phyloP scores from a whole-genome alignment of 2,797 vertebrate species.

The Tadarida brasiliensis region DNA sequence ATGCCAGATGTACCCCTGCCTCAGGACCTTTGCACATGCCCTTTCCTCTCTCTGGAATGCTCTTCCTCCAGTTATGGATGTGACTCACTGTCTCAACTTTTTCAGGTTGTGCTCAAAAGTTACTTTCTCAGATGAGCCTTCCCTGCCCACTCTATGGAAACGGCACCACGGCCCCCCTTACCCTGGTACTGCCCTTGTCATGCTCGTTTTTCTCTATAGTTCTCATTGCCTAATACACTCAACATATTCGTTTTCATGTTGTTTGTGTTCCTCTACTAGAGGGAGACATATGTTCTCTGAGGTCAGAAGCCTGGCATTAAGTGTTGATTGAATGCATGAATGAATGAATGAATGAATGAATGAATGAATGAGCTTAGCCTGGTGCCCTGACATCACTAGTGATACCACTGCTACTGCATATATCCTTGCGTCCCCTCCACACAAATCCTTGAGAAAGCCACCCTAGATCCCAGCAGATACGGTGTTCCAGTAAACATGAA shows the following conservation, averaged over 20 bases:
- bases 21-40: neutral
- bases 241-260: neutral
- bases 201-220: neutral
- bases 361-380: neutral
- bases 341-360: neutral
- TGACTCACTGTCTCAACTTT: neutral
- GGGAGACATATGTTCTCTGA: neutral
- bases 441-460: neutral
- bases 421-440: neutral
- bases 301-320: neutral
- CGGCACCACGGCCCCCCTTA: rapidly evolving
- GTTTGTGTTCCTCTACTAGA: neutral
- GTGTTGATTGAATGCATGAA: neutral
- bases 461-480: neutral
- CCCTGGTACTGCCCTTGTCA: neutral
- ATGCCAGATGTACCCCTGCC: rapidly evolving
- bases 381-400: neutral
- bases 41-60: too few species aligned
- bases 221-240: neutral
- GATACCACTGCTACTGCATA: neutral
- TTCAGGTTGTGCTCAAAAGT: neutral
- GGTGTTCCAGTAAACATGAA: neutral
- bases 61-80: neutral
- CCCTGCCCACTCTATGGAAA: neutral
- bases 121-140: neutral